phyloP scores from a whole-genome alignment of 2,113 vertebrate species.

The Takifugu bimaculatus region DNA sequence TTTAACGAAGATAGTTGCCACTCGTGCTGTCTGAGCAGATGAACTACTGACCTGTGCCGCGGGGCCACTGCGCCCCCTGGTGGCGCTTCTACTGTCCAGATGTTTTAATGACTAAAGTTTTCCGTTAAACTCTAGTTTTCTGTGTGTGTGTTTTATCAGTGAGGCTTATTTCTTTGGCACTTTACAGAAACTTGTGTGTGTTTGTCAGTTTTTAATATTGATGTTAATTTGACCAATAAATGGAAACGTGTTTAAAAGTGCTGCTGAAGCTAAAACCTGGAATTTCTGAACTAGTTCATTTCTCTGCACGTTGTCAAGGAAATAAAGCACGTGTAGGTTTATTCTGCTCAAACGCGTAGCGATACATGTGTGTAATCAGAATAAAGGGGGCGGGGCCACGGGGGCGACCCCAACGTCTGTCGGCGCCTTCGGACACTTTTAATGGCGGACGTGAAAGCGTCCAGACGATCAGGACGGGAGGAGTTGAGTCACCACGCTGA shows the following conservation, averaged over 20 bases:
- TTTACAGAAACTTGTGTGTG: slow-evolving; percentile 66
- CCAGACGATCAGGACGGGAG: too few species aligned
- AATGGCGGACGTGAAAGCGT: too few species aligned
- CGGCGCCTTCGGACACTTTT: too few species aligned
- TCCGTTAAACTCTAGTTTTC: slow-evolving; percentile 46
- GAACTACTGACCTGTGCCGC: slow-evolving; percentile 34
- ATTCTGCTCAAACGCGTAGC: too few species aligned
- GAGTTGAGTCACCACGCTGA: too few species aligned
- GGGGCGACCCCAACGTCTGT: too few species aligned
- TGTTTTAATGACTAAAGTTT: slow-evolving; percentile 35
- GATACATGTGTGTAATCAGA: too few species aligned
- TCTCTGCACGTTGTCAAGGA: too few species aligned
- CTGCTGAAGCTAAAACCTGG: background rate
- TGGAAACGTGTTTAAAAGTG: slow-evolving; percentile 34
- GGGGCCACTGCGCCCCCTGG: slow-evolving; percentile 7
- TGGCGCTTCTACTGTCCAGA: slow-evolving; percentile 11
- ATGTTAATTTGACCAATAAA: slow-evolving; percentile 58
- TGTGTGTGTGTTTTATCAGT: slow-evolving; percentile 34
- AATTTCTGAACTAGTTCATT: too few species aligned
- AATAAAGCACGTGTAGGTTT: too few species aligned
- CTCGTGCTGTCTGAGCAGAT: slow-evolving; percentile 31
- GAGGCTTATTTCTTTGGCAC: slow-evolving; percentile 65
- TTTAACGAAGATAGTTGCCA: slow-evolving; percentile 48
- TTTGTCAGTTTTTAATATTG: slow-evolving; percentile 59
- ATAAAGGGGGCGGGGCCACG: too few species aligned